Evolutionary conservation across 2,888 invertebrate genomes (phyloP).

Genomic region (Lydus trimaculatus): DNA sequence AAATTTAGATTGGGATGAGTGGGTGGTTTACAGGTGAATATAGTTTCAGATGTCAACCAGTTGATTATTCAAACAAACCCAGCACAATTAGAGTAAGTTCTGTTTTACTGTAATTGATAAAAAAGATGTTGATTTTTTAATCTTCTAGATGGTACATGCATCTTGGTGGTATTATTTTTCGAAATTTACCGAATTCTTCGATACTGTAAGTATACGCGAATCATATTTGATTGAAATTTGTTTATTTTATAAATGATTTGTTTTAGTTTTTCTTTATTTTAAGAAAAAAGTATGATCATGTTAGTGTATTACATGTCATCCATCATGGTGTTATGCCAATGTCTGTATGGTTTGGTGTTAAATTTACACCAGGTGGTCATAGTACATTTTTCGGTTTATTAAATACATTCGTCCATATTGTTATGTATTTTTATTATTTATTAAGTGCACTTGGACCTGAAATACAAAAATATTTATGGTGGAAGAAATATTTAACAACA

Average conservation of each 20-base stretch:
- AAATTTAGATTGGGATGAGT: constrained; percentile 80
- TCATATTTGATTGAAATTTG: not conserved
- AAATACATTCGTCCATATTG: constrained; percentile 96
- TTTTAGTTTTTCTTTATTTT: constrained; percentile 91
- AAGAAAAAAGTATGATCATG: constrained; percentile 93
- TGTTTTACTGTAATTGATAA: not conserved
- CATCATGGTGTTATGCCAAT: constrained; percentile 98
- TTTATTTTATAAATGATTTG: constrained; percentile 30
- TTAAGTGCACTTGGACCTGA: constrained; percentile 89
- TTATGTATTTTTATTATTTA: constrained; percentile 96
- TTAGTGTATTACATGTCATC: constrained; percentile 92
- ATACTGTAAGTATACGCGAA: constrained; percentile 77
- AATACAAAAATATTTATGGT: constrained; percentile 89
- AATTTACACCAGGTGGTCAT: constrained; percentile 95
- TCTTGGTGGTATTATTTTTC: constrained; percentile 98
- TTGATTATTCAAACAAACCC: constrained; percentile 92
- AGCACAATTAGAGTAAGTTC: constrained; percentile 88
- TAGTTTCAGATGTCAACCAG: constrained; percentile 95
- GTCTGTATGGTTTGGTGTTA: constrained; percentile 97
- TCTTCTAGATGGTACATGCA: constrained; percentile 86
- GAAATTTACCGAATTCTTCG: constrained; percentile 95
- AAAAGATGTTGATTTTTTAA: not conserved
- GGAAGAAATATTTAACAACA: constrained; percentile 93
- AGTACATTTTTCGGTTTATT: constrained; percentile 94
- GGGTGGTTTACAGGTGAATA: constrained; percentile 97